A percentile compares a stretch with the other conserved stretches of the same genome.
These are phyloP conservation scores for Semnornis frantzii DNA, from an alignment of 2,113 vertebrate species.

Conservation along the genomic window DNA sequence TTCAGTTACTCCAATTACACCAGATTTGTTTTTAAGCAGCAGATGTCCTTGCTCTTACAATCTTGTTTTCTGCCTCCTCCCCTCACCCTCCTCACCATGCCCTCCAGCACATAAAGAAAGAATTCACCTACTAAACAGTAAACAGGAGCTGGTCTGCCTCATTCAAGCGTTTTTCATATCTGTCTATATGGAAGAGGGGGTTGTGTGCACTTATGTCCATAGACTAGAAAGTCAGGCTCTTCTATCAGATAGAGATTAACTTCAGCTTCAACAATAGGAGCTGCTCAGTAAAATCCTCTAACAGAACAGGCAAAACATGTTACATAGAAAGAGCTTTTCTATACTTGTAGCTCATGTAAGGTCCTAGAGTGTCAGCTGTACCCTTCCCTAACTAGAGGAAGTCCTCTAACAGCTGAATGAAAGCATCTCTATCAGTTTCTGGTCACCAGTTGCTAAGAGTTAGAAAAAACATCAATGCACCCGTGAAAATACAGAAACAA, in stretches of 20 bases:
- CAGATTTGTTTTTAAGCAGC: constrained; percentile 19
- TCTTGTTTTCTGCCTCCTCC: not conserved
- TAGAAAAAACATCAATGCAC: not conserved
- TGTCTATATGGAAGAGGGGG: not conserved
- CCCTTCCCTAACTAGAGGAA: not conserved
- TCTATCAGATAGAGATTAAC: not conserved
- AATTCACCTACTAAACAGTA: not conserved
- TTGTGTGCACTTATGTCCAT: not conserved
- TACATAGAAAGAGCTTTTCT: not conserved
- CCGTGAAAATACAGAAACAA: not conserved
- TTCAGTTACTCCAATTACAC: constrained; percentile 32
- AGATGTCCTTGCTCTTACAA: constrained; percentile 24
- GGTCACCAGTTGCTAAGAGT: not conserved
- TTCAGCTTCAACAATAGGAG: not conserved
- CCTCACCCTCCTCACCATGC: not conserved
- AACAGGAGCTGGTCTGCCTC: not conserved
- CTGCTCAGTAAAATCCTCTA: not conserved
- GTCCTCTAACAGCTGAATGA: not conserved
- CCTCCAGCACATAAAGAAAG: not conserved
- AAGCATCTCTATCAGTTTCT: not conserved
- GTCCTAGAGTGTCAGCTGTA: not conserved
- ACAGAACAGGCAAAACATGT: not conserved
- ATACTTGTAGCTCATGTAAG: not conserved
- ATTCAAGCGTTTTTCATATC: not conserved
- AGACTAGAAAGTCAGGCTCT: not conserved